These are phyloP conservation scores for Drosophila orosa DNA, from an alignment of 1,140 invertebrate genomes.

Conservation along the genomic window DNA sequence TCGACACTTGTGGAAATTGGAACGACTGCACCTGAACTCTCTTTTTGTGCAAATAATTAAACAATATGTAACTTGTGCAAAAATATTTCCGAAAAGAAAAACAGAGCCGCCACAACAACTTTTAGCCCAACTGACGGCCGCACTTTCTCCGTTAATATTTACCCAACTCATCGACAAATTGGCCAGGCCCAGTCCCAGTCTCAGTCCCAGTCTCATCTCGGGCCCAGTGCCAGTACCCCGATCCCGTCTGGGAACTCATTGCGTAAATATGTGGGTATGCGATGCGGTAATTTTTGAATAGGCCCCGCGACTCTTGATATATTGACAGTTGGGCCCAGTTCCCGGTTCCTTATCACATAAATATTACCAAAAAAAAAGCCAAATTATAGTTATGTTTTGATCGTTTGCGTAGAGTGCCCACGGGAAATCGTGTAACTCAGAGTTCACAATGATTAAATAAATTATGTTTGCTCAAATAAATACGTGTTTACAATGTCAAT, in stretches of 20 bases:
- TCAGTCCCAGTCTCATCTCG: conserved; percentile 34
- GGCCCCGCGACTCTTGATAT: conserved; percentile 43
- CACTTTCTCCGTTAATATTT: conserved; percentile 68
- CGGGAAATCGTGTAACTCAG: conserved; percentile 28
- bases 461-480: conserved; percentile 38
- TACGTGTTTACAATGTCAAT: conserved; percentile 33
- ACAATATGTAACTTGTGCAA: conserved; percentile 66
- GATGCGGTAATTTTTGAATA: conserved; percentile 61
- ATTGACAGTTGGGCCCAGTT: conserved; percentile 51
- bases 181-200: conserved; percentile 47
- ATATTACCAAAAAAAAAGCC: conserved; percentile 19
- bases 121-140: conserved; percentile 31
- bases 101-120: conserved; percentile 12
- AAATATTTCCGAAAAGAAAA: conserved; percentile 56
- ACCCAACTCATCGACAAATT: conserved; percentile 63
- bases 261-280: conserved; percentile 57
- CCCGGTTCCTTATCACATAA: conserved; percentile 50
- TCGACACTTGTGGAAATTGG: conserved; percentile 58
- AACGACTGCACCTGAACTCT: conserved; percentile 54
- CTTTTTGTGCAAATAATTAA: conserved; percentile 64
- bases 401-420: conserved; percentile 9
- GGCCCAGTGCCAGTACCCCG: conserved; percentile 15
- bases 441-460: conserved; percentile 35
- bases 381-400: conserved; percentile 29
- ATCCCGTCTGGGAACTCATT: conserved; percentile 51